These are phyloP conservation scores for Trichonephila inaurata DNA, from an alignment of 1,140 invertebrate genomes.

Conservation along the genomic window DNA sequence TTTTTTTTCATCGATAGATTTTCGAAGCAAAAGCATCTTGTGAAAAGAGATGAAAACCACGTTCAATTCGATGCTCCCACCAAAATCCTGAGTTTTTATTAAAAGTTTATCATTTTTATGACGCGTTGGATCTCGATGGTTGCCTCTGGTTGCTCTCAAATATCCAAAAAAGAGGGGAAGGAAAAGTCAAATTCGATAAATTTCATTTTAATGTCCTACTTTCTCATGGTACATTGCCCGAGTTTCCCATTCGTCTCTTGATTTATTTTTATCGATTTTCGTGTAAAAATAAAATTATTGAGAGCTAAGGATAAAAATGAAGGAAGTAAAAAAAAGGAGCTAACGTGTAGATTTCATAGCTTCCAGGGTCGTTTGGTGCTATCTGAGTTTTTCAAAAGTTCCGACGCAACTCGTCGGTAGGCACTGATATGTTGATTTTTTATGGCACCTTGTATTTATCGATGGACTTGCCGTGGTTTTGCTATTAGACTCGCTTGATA, in stretches of 20 bases:
- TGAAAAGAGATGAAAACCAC: conserved; percentile 54
- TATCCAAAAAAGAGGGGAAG: conserved; percentile 51
- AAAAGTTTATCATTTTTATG: conserved; percentile 76
- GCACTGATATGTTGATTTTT: conserved; percentile 66
- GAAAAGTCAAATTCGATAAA: conserved; percentile 75
- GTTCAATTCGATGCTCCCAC: conserved; percentile 67
- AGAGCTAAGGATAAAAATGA: conserved; percentile 54
- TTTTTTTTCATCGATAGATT: conserved; percentile 56
- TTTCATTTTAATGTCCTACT: conserved; percentile 76
- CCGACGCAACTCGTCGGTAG: not conserved
- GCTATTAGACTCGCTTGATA: conserved; percentile 20
- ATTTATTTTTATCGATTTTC: conserved; percentile 76
- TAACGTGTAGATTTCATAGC: conserved; percentile 25
- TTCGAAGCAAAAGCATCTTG: not conserved
- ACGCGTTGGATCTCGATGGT: conserved; percentile 59
- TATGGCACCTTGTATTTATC: conserved; percentile 56
- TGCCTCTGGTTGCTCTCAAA: conserved; percentile 53
- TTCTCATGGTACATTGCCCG: conserved; percentile 74
- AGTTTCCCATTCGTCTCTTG: conserved; percentile 72
- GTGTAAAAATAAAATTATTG: conserved; percentile 59
- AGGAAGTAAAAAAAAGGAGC: conserved; percentile 36
- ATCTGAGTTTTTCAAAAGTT: conserved; percentile 59
- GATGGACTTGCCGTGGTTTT: conserved; percentile 32
- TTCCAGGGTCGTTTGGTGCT: conserved; percentile 65
- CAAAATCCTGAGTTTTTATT: conserved; percentile 69